Conservation (phyloP, 2,797 vertebrate species). For the Jordanella pulchra region DNA sequence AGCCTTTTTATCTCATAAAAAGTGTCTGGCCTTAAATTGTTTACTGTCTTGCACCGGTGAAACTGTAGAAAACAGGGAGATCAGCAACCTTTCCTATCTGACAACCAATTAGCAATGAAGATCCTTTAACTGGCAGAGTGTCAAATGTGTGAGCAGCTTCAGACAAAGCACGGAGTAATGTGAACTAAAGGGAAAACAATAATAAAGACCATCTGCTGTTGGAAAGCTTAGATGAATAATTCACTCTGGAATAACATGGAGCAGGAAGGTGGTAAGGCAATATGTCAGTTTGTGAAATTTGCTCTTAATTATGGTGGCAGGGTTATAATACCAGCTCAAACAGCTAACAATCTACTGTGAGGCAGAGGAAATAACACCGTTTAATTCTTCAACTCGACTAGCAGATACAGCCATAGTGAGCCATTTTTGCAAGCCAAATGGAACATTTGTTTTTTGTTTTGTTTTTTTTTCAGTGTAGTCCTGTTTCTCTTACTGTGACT, state of each 20-base stretch:
- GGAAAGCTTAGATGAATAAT: conserved; percentile 55
- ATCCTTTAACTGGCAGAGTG: conserved; percentile 20
- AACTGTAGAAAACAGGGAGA: neutral
- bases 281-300: conserved; percentile 45
- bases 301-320: conserved; percentile 45
- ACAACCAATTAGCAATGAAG: conserved; percentile 15
- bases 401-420: neutral
- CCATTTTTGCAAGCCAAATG: too few relatives aligned
- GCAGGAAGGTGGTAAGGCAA: conserved; percentile 40
- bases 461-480: too few relatives aligned
- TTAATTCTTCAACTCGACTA: neutral
- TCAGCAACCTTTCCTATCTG: conserved; percentile 24
- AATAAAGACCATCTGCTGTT: conserved; percentile 54
- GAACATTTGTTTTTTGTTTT: too few relatives aligned
- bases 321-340: conserved; percentile 36
- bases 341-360: conserved; percentile 18
- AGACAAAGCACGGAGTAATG: conserved; percentile 21
- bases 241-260: conserved; percentile 28
- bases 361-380: neutral
- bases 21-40: neutral
- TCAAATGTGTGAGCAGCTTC: conserved; percentile 31
- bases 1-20: neutral
- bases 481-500: too few relatives aligned
- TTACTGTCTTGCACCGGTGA: neutral
- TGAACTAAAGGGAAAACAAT: conserved; percentile 14